Evolutionary conservation across 2,113 vertebrate genomes (phyloP).

Genomic region (Nematolebias whitei): DNA sequence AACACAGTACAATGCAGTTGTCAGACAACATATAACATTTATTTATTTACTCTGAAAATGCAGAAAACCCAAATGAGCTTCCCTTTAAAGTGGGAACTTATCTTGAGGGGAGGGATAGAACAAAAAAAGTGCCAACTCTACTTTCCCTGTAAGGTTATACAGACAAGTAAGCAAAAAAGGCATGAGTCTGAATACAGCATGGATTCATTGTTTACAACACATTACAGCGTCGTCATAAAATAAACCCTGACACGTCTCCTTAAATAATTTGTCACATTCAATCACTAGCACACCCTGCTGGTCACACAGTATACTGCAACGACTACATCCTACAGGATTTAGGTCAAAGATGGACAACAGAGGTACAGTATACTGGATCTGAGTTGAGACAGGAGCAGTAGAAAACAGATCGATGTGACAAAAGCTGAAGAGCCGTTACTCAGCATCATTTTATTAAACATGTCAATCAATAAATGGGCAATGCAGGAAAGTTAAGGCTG

Average conservation of each 20-base stretch:
- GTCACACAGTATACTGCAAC: conserved; percentile 54
- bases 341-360: conserved; percentile 10
- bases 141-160: conserved; percentile 24
- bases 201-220: conserved; percentile 37
- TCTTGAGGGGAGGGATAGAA: conserved; percentile 37
- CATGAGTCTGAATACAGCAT: conserved; percentile 40
- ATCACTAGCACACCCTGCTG: conserved; percentile 65
- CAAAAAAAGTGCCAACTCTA: conserved; percentile 13
- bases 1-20: conserved; percentile 11
- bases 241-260: conserved; percentile 38
- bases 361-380: conserved; percentile 13
- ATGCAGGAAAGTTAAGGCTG: conserved; percentile 32
- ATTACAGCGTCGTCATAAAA: conserved; percentile 55
- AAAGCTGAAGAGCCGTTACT: conserved; percentile 2
- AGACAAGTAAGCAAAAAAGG: conserved; percentile 35
- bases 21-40: conserved; percentile 64
- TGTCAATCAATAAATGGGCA: conserved; percentile 4
- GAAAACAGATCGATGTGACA: conserved; percentile 34
- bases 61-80: conserved; percentile 46
- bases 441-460: conserved; percentile 17
- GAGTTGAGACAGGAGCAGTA: conserved; percentile 31
- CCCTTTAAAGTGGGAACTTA: conserved; percentile 47
- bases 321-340: conserved; percentile 27
- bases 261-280: conserved; percentile 62
- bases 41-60: conserved; percentile 63